These are phyloP conservation scores for Syrphus vitripennis DNA, from an alignment of 2,888 invertebrate species.

Conservation along the genomic window DNA sequence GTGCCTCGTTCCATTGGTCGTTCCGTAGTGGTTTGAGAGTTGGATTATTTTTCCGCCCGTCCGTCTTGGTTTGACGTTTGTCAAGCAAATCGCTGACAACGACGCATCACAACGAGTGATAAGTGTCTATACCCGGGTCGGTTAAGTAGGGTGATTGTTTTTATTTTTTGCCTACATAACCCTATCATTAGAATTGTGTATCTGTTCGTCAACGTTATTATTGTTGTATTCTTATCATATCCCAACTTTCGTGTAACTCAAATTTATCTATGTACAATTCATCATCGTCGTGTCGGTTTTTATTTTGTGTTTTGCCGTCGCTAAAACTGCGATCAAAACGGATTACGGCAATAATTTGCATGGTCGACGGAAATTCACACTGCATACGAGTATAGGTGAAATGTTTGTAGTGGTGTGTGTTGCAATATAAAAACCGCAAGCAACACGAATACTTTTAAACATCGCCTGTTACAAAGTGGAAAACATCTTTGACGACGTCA, in stretches of 20 bases:
- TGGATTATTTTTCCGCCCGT: conserved; percentile 29
- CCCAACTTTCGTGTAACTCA: conserved; percentile 3
- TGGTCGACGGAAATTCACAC: conserved; percentile 27
- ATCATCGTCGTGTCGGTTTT: conserved; percentile 20
- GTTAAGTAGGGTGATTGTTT: conserved; percentile 46
- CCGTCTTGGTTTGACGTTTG: conserved; percentile 53
- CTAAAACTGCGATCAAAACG: conserved; percentile 42
- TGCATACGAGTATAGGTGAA: not conserved
- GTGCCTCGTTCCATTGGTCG: conserved; percentile 67
- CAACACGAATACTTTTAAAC: conserved; percentile 57
- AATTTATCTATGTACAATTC: conserved; percentile 2
- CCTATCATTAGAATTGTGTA: not conserved
- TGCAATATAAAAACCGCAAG: conserved; percentile 1
- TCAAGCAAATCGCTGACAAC: conserved; percentile 44
- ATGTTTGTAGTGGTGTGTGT: conserved; percentile 29
- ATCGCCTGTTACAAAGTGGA: conserved; percentile 61
- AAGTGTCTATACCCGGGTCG: conserved; percentile 36
- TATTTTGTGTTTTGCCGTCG: conserved; percentile 58
- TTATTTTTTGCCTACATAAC: not conserved
- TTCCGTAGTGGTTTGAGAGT: conserved; percentile 51
- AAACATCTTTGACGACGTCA: conserved; percentile 56
- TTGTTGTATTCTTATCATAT: conserved; percentile 9
- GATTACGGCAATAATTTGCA: conserved; percentile 63
- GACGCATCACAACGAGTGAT: conserved; percentile 28
- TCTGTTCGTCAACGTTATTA: not conserved